Evolutionary conservation across 1,140 invertebrate species (phyloP).

Genomic region (Aphelinus certus): DNA sequence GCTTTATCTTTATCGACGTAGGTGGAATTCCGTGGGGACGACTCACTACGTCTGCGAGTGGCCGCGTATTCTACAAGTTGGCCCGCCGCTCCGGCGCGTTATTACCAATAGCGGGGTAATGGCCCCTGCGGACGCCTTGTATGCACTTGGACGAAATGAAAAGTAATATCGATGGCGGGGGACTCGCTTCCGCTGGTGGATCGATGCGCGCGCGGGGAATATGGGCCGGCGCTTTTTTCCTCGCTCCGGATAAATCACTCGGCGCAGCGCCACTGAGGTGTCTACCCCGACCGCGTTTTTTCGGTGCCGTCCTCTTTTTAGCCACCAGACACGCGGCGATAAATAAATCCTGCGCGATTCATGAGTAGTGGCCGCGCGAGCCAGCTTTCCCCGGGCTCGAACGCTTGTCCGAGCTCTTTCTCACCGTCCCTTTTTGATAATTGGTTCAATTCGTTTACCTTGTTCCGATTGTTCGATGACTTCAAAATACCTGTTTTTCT

Average conservation of each 20-base stretch:
- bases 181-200: background rate
- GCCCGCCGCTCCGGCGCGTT: background rate
- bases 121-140: background rate
- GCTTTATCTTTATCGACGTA: slow-evolving; percentile 4
- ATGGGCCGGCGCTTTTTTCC: background rate
- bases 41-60: background rate
- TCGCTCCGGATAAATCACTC: slow-evolving; percentile 16
- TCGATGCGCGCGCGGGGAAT: slow-evolving; percentile 8
- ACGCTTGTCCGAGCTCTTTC: no score
- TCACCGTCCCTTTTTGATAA: no score
- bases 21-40: slow-evolving; percentile 11
- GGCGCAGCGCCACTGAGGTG: background rate
- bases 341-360: slow-evolving; percentile 15
- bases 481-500: no score
- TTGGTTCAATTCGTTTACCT: no score
- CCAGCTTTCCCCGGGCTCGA: no score
- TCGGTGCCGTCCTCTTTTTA: background rate
- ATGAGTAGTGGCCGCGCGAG: background rate
- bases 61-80: slow-evolving; percentile 19
- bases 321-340: background rate
- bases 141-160: slow-evolving; percentile 31
- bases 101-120: slow-evolving; percentile 28
- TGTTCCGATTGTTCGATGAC: no score
- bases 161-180: slow-evolving; percentile 31
- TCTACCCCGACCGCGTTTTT: no score